These are phyloP conservation scores for Mylabris phalerata DNA, from an alignment of 1,140 invertebrate species.

Conservation along the genomic window DNA sequence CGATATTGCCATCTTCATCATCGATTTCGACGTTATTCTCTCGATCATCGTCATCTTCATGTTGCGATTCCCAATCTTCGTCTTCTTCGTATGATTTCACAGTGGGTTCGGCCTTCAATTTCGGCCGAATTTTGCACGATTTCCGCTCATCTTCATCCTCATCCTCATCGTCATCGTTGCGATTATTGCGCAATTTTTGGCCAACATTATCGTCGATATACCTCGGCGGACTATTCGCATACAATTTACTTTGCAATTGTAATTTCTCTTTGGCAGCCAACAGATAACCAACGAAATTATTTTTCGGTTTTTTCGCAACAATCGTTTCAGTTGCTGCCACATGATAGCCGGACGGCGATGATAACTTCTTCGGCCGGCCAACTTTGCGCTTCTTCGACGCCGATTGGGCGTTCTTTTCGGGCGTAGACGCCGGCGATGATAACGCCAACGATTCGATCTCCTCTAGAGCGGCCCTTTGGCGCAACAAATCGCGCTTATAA, in stretches of 20 bases:
- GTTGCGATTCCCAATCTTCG: conserved; percentile 26
- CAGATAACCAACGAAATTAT: conserved; percentile 56
- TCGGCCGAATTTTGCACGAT: conserved; percentile 56
- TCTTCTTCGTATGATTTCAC: conserved; percentile 47
- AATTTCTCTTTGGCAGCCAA: conserved; percentile 56
- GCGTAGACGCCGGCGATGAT: conserved; percentile 10
- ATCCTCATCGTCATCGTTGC: conserved; percentile 6
- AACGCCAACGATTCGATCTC: conserved; percentile 4
- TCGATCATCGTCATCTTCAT: background rate
- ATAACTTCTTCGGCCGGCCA: conserved; percentile 68
- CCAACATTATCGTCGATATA: conserved; percentile 35
- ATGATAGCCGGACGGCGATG: conserved; percentile 52
- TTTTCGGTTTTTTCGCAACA: conserved; percentile 70
- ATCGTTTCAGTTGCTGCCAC: conserved; percentile 65
- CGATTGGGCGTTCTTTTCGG: conserved; percentile 37
- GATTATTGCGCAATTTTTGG: conserved; percentile 27
- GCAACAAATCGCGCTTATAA: conserved; percentile 5
- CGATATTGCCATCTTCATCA: background rate
- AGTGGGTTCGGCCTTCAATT: conserved; percentile 60
- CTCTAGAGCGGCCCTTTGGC: background rate
- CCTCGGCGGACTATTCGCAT: conserved; percentile 47
- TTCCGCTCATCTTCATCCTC: conserved; percentile 36
- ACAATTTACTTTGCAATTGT: conserved; percentile 49
- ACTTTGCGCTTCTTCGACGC: conserved; percentile 78
- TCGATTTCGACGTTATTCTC: conserved; percentile 9